Percentiles rank a stretch among this genome's conserved stretches.
phyloP scores from a whole-genome alignment of 2,113 vertebrate genomes.

The Amia ocellicauda region DNA sequence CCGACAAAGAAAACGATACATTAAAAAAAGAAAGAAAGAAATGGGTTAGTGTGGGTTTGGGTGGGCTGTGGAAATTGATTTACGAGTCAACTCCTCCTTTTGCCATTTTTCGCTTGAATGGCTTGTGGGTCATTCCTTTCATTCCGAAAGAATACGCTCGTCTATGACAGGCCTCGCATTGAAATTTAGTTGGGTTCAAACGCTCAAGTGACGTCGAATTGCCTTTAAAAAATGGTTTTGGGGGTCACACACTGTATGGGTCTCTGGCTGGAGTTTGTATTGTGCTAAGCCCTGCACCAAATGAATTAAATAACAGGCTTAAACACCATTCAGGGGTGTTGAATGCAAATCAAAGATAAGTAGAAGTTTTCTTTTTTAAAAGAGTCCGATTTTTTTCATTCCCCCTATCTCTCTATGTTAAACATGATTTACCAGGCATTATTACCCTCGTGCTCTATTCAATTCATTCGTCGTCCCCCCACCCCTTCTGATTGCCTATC shows the following conservation, averaged over 20 bases:
- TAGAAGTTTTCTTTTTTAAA: constrained; percentile 81
- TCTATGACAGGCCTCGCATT: constrained; percentile 78
- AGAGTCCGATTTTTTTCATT: constrained; percentile 62
- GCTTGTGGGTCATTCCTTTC: constrained; percentile 73
- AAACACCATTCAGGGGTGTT: constrained; percentile 77
- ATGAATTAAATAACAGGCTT: constrained; percentile 86
- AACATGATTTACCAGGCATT: constrained; percentile 78
- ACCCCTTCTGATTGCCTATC: constrained; percentile 71
- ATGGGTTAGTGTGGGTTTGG: constrained; percentile 62
- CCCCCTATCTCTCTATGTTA: constrained; percentile 78
- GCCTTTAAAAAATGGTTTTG: constrained; percentile 78
- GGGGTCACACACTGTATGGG: constrained; percentile 73
- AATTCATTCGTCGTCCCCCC: constrained; percentile 59
- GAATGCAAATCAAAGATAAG: constrained; percentile 89
- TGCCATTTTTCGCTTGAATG: constrained; percentile 75
- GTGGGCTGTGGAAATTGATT: constrained; percentile 81
- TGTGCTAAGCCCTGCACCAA: constrained; percentile 76
- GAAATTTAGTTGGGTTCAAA: constrained; percentile 79
- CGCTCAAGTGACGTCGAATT: constrained; percentile 78
- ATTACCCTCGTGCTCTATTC: constrained; percentile 65
- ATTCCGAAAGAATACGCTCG: constrained; percentile 73
- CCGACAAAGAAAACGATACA: background rate
- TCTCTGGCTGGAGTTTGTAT: constrained; percentile 69
- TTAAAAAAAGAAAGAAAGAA: background rate
- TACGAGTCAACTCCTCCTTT: constrained; percentile 75